Base-by-base conservation (phyloP, 2,113 vertebrate genomes). In the Channa maculata region DNA sequence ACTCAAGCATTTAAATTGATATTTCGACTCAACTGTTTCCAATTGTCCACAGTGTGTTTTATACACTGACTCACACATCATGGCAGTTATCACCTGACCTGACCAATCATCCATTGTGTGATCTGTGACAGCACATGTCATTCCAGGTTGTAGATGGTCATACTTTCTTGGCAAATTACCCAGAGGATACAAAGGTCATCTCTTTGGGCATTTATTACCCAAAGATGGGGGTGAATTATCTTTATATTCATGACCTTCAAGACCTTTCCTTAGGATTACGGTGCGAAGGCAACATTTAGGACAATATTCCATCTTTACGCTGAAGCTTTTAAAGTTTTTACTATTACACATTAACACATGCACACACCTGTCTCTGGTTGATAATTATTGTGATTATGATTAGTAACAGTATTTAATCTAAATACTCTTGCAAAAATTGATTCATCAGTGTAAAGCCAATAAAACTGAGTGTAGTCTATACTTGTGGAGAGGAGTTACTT, bases 141-240 rank as follows among this genome's bases (percentile, higher is more conserved):
- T 65, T 71, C 60, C 58, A 48, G 60, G 68, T 58, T 58, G 51
- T 41, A 14, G 74, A 75, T 68, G 71, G 64, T 75, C 79, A 58
- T 69, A 79, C 49, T 66, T 55, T 75, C 58, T 59, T 92, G 90
- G 85, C n/a, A n/a, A n/a, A n/a, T n/a, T n/a, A n/a, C n/a, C n/a
- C n/a, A n/a, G 65, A 48, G 61, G 80, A 77, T n/a, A 85, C 70
- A 93, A 94, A 94, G 92, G 93, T 88, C 86, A 92, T 88, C 86
- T 58, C 8, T 83, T 82, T 71, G 70, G 80, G 70, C 74, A 58
- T 75, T 65, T 65, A 58, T 69, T 43, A 66, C 57, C 80, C 74
- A 75, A 71, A 72, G 77, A 60, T 65, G 15, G 39, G 6, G 39
- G 39, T 4, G 62, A 41, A 52, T 89, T 85, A 74, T 75, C 75